Conservation (phyloP, 2,113 vertebrate species). For the Sterna hirundo region DNA sequence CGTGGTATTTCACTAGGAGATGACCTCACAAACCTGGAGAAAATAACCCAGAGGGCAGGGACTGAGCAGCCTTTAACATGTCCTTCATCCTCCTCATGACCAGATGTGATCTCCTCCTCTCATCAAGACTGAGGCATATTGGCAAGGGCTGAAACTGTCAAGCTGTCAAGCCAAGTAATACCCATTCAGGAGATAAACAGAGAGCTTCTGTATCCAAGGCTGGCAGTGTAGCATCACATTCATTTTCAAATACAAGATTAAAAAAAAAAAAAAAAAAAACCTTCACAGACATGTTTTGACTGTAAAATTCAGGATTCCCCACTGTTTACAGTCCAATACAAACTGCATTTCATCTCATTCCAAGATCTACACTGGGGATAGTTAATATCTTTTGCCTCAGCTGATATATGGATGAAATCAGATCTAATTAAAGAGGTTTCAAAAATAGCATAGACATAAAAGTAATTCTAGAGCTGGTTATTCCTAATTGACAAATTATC, state of each 20-base stretch:
- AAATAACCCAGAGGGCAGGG: not conserved
- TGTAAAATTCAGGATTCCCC: not conserved
- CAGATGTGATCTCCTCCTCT: not conserved
- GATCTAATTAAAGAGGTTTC: slow-evolving; percentile 64
- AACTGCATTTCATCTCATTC: slow-evolving; percentile 4
- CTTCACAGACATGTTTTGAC: not conserved
- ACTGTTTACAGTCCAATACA: not conserved
- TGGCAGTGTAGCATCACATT: not conserved
- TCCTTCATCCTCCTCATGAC: not conserved
- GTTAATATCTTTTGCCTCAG: slow-evolving; percentile 52
- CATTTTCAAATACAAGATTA: slow-evolving; percentile 17
- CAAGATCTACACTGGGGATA: not conserved
- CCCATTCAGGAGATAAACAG: not conserved
- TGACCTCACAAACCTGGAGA: not conserved
- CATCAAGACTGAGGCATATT: not conserved
- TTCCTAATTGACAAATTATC: slow-evolving; percentile 69
- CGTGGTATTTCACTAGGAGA: not conserved
- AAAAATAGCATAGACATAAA: slow-evolving; percentile 63
- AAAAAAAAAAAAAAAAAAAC: not conserved
- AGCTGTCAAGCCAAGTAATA: not conserved
- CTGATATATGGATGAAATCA: slow-evolving; percentile 36
- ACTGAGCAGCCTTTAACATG: not conserved
- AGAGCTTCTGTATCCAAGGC: not conserved
- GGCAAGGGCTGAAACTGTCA: slow-evolving; percentile 7
- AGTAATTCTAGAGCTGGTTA: slow-evolving; percentile 51